These are phyloP conservation scores for Aleiodes testaceus DNA, from an alignment of 2,888 invertebrate genomes.

Conservation along the genomic window DNA sequence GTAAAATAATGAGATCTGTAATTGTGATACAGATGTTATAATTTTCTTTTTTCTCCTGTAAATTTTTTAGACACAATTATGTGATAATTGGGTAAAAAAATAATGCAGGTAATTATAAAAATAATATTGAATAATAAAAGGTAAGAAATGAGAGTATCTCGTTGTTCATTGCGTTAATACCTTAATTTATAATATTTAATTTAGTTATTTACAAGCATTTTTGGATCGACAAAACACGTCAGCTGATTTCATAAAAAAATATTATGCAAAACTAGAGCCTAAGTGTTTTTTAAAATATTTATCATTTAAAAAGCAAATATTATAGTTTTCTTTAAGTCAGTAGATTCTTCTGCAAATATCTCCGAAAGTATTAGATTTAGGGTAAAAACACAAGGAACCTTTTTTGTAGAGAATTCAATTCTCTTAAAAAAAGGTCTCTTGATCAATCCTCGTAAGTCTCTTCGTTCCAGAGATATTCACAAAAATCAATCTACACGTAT, in stretches of 20 bases:
- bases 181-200: constrained; percentile 45
- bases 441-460: too few species aligned
- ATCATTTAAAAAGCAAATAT: constrained; percentile 2
- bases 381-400: too few species aligned
- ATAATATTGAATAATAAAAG: constrained; percentile 7
- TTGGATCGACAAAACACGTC: background rate
- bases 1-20: constrained; percentile 38
- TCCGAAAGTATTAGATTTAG: too few species aligned
- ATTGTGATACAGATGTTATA: background rate
- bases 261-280: background rate
- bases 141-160: constrained; percentile 3
- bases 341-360: background rate
- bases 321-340: background rate
- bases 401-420: too few species aligned
- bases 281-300: background rate
- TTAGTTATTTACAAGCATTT: constrained; percentile 52
- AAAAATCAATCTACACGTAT: too few species aligned
- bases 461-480: too few species aligned
- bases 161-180: background rate
- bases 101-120: background rate
- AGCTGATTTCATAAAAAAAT: constrained; percentile 4
- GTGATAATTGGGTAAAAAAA: too few species aligned
- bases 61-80: background rate
- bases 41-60: background rate
- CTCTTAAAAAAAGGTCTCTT: too few species aligned